Evolutionary conservation across 2,113 vertebrate genomes (phyloP).

Genomic region (Triplophysa tibetana): DNA sequence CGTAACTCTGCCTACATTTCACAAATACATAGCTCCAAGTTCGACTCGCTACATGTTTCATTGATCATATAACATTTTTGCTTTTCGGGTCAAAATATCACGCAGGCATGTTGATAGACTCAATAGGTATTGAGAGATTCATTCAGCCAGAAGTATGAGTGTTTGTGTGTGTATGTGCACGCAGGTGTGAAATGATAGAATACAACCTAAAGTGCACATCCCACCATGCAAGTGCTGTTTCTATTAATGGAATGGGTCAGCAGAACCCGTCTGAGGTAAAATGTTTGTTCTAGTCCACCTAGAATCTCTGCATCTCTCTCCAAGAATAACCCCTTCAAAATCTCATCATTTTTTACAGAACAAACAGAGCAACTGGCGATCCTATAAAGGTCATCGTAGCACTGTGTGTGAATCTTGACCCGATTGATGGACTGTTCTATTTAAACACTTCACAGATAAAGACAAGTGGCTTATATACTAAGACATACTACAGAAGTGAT

Average conservation of each 20-base stretch:
- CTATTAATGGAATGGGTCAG: conserved; percentile 48
- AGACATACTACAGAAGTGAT: background rate
- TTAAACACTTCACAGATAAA: conserved; percentile 15
- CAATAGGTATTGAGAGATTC: background rate
- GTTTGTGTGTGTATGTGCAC: background rate
- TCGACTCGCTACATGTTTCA: too few species aligned
- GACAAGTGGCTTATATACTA: background rate
- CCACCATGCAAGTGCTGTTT: conserved; percentile 2
- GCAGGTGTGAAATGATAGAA: conserved; percentile 26
- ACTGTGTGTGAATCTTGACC: background rate
- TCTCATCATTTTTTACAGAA: conserved; percentile 12
- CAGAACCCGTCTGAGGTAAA: conserved; percentile 36
- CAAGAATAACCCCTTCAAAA: conserved; percentile 28
- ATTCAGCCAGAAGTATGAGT: background rate
- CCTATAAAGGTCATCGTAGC: conserved; percentile 1
- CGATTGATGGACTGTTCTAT: background rate
- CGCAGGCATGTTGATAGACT: background rate
- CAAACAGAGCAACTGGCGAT: background rate
- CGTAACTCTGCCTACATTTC: too few species aligned
- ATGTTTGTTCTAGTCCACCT: conserved; percentile 35
- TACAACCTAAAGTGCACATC: conserved; percentile 36
- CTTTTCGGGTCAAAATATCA: background rate
- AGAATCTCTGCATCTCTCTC: background rate
- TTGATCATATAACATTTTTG: too few species aligned
- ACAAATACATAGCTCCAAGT: too few species aligned